Evolutionary conservation across 2,888 invertebrate species (phyloP), one percentile per base, ranked within the genome.

Genomic region (Agrotis puta): DNA sequence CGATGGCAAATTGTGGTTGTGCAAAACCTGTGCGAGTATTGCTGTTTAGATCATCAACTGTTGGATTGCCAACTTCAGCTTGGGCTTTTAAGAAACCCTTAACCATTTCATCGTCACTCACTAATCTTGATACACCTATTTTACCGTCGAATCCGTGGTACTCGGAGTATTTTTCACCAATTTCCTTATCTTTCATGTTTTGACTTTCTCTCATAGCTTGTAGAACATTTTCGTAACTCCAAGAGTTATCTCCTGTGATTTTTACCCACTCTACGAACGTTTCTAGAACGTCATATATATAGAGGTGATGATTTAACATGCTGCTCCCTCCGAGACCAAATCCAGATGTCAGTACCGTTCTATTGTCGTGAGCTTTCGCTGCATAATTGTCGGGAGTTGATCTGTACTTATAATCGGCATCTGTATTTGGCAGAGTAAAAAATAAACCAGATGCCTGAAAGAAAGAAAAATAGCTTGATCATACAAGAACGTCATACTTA

Each of bases 71-170:
- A 59, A 54, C 47, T 72, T 85, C 78, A 13, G 9, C 45, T 53
- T 82, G 78, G 22, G 85, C 65, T 20, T 70, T 48, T 2, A 85
- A 58, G 59, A 70, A 85, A 24, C 7, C n/a, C 16, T n/a, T n/a
- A 7, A 68, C 65, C 9, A 7, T 5, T 0, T 68, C 48, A 7
- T 51, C 13, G 0, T 62, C 1, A 57, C 70, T 50, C 13, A 53
- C 0, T 56, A 82, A 71, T 64, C 74, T 82, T 1, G 79, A 81
- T 16, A 83, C 1, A 1, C 66, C 74, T 18, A 72, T 47, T 3
- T 75, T 77, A 0, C 85, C 85, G 0, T 48, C 16, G 9, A 64
- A 76, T 2, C 78, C 79, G 18, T 86, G 81, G 18, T 76, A 79
- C 2, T 59, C 11, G 0, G 53, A 9, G 39, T 62, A 64, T 1